These are phyloP conservation scores for Axis porcinus DNA, from an alignment of 2,113 vertebrate genomes.

Conservation along the genomic window DNA sequence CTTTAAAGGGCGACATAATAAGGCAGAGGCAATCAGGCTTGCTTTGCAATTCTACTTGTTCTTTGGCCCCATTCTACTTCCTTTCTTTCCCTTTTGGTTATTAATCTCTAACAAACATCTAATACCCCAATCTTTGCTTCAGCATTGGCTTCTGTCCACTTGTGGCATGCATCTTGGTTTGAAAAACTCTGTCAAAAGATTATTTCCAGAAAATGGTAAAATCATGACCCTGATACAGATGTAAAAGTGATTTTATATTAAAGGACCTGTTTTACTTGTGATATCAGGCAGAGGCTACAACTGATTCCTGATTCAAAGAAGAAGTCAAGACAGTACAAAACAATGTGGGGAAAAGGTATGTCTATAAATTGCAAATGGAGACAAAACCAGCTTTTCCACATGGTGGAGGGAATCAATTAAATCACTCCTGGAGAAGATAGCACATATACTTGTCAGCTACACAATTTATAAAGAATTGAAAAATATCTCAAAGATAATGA, in stretches of 20 bases:
- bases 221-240: not conserved
- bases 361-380: not conserved
- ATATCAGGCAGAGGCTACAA: not conserved
- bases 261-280: not conserved
- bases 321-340: not conserved
- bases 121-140: not conserved
- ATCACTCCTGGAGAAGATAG: not conserved
- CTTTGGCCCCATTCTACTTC: not conserved
- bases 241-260: not conserved
- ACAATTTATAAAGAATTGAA: not conserved
- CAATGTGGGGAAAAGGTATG: not conserved
- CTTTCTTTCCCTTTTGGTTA: not conserved
- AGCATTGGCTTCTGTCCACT: not conserved
- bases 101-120: not conserved
- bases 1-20: not conserved
- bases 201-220: slow-evolving; percentile 17
- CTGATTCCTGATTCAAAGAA: not conserved
- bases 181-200: not conserved
- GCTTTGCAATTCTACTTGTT: not conserved
- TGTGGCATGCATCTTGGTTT: not conserved
- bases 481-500: not conserved
- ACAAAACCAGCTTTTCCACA: not conserved
- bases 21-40: not conserved
- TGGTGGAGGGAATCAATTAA: not conserved
- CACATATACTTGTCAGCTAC: not conserved